Evolutionary conservation across 2,888 invertebrate genomes (phyloP).

Genomic region (Osmoderma eremita): DNA sequence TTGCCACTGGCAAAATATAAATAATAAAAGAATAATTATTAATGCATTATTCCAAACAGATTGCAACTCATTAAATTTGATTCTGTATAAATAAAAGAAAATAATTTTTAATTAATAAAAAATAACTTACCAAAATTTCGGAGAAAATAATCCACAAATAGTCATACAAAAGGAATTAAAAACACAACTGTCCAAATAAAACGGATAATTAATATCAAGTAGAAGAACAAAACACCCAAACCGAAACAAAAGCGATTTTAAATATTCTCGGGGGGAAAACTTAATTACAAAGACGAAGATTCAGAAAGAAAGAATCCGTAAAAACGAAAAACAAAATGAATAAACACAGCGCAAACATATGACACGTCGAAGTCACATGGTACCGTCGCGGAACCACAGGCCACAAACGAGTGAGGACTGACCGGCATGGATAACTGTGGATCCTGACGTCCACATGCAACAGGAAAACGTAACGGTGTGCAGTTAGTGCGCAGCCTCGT

Average conservation of each 20-base stretch:
- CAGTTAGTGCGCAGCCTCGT: slow-evolving; percentile 28
- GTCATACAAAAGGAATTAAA: neutral
- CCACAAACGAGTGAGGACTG: slow-evolving; percentile 47
- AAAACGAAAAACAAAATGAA: neutral
- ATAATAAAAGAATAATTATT: neutral
- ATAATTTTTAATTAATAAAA: neutral
- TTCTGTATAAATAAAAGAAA: neutral
- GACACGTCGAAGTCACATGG: slow-evolving; percentile 43
- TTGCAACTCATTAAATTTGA: too few species aligned
- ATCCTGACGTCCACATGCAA: slow-evolving; percentile 32
- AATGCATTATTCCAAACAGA: neutral
- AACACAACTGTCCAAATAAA: neutral
- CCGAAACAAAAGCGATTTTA: slow-evolving; percentile 1
- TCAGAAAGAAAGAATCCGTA: neutral
- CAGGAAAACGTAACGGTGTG: slow-evolving; percentile 33
- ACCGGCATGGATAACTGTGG: slow-evolving; percentile 44
- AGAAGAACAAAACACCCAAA: neutral
- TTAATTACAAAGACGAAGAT: neutral
- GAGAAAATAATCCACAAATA: slow-evolving; percentile 12
- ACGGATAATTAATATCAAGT: neutral
- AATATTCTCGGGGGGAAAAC: neutral
- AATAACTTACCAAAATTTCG: slow-evolving; percentile 14
- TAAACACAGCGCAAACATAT: slow-evolving; percentile 25
- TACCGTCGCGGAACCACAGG: slow-evolving; percentile 44
- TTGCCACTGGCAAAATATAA: neutral